phyloP scores from a whole-genome alignment of 2,797 vertebrate genomes.

The Carcharodon carcharias region DNA sequence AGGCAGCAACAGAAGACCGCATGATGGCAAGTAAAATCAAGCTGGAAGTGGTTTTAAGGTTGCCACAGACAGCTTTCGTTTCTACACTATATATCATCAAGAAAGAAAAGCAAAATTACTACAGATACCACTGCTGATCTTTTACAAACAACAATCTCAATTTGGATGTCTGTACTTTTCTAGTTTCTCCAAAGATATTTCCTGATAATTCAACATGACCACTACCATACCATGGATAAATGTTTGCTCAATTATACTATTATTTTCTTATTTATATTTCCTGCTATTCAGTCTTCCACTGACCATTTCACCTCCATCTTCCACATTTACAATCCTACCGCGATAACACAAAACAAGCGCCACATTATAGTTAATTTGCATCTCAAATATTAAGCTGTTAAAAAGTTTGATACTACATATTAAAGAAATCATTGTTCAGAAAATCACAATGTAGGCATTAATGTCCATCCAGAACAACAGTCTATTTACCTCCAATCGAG shows the following conservation, averaged over 20 bases:
- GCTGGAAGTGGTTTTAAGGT: neutral
- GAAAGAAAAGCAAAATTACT: neutral
- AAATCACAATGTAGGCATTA: neutral
- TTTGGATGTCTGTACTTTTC: neutral
- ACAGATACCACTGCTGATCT: neutral
- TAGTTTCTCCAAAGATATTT: neutral
- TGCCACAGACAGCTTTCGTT: neutral
- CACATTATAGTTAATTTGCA: neutral
- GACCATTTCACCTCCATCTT: neutral
- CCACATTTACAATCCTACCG: neutral
- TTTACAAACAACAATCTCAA: neutral
- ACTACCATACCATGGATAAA: neutral
- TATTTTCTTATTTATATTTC: neutral
- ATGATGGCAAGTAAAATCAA: neutral
- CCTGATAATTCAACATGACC: neutral
- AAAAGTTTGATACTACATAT: neutral
- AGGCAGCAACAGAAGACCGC: neutral
- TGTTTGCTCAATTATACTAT: neutral
- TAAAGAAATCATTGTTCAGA: neutral
- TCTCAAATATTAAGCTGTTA: neutral
- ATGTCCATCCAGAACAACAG: neutral
- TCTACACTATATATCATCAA: neutral
- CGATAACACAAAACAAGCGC: neutral
- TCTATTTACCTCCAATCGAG: neutral
- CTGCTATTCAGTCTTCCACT: neutral